Conservation (phyloP, 2,888 invertebrate species). For the Chrysotoxum bicinctum region DNA sequence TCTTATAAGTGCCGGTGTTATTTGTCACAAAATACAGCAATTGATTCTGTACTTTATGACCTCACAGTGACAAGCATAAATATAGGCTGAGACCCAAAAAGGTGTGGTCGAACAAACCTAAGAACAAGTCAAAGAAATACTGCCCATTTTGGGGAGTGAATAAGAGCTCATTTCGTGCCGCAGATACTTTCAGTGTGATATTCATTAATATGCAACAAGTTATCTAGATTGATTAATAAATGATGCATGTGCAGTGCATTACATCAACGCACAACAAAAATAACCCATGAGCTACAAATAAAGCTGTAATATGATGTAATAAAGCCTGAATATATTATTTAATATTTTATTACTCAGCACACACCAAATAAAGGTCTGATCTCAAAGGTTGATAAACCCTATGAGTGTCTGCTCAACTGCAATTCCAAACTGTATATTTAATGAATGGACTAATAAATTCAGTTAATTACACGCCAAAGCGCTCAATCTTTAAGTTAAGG, state of each 20-base stretch:
- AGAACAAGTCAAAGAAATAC: neutral
- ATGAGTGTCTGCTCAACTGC: neutral
- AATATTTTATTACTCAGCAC: conserved; percentile 14
- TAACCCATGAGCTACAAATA: neutral
- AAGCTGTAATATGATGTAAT: neutral
- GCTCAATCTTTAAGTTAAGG: neutral
- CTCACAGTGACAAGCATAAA: conserved; percentile 35
- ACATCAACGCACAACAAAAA: neutral
- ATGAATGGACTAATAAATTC: conserved; percentile 36
- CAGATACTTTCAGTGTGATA: neutral
- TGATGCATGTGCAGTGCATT: conserved; percentile 29
- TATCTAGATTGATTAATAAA: conserved; percentile 62
- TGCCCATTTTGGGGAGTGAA: conserved; percentile 23
- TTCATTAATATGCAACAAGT: conserved; percentile 42
- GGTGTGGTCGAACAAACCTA: conserved; percentile 20
- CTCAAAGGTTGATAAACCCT: conserved; percentile 10
- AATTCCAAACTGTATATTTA: neutral
- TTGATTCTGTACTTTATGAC: conserved; percentile 51
- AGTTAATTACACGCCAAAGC: conserved; percentile 21
- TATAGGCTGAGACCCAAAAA: neutral
- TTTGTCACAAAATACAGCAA: conserved; percentile 65
- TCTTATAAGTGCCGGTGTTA: conserved; percentile 49
- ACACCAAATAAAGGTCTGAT: conserved; percentile 14
- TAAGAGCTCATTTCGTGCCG: conserved; percentile 4
- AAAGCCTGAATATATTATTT: conserved; percentile 1